These are phyloP conservation scores for Silurus aristotelis DNA, from an alignment of 2,797 vertebrate genomes.

Conservation along the genomic window DNA sequence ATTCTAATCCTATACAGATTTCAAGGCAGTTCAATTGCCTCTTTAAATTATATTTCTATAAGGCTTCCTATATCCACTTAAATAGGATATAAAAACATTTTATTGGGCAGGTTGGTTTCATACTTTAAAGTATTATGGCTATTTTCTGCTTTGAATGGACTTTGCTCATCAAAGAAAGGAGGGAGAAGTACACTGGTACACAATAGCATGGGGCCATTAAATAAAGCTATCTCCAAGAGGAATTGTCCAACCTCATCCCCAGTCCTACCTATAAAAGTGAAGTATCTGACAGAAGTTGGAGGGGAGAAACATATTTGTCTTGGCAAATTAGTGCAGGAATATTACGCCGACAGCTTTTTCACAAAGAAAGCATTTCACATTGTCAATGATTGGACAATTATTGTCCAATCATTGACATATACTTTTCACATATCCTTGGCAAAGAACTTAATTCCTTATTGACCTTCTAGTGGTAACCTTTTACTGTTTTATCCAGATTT, in stretches of 20 bases:
- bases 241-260: conserved; percentile 1
- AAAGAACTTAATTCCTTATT: not conserved
- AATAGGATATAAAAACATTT: conserved; percentile 61
- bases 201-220: conserved; percentile 34
- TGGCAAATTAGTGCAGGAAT: not conserved
- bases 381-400: no score
- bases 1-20: not conserved
- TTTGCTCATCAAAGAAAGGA: conserved; percentile 38
- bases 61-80: conserved; percentile 72
- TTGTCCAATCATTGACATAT: not conserved
- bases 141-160: conserved; percentile 55
- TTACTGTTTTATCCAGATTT: not conserved
- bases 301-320: not conserved
- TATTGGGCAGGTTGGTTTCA: conserved; percentile 60
- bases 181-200: conserved; percentile 24
- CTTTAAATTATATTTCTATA: conserved; percentile 70
- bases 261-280: not conserved
- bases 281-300: not conserved
- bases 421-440: not conserved
- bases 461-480: not conserved
- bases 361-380: not conserved
- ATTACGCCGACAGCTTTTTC: not conserved
- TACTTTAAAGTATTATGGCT: conserved; percentile 51
- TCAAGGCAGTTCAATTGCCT: conserved; percentile 64
- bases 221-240: conserved; percentile 19